Percentiles rank a stretch among this genome's conserved stretches.
Evolutionary conservation across 2,888 invertebrate species (phyloP).

Genomic region (Calameuta filiformis): DNA sequence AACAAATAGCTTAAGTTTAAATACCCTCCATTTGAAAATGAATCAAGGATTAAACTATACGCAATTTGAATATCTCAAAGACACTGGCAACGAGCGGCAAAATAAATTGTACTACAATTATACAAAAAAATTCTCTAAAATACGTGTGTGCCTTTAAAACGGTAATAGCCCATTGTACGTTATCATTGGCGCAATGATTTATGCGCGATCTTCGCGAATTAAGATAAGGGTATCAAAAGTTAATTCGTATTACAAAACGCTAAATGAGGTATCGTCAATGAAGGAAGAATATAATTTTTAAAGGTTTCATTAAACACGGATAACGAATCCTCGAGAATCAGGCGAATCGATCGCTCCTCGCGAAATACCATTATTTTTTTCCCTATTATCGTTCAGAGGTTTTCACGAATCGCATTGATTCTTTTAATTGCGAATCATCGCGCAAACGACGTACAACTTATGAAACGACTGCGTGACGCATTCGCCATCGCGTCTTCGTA

Average conservation of each 20-base stretch:
- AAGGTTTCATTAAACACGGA: neutral
- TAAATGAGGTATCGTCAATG: neutral
- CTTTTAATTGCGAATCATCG: neutral
- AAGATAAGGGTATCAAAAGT: neutral
- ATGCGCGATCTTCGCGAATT: neutral
- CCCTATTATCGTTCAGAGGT: neutral
- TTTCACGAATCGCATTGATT: neutral
- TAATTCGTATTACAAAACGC: neutral
- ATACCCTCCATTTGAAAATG: conserved; percentile 27
- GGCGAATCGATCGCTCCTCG: neutral
- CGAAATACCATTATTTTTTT: neutral
- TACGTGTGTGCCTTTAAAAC: neutral
- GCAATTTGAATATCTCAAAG: conserved; percentile 45
- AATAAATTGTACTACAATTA: conserved; percentile 27
- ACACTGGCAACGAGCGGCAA: conserved; percentile 60
- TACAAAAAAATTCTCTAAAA: no score
- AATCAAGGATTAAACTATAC: conserved; percentile 29
- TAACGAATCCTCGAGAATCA: neutral
- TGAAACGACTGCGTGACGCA: neutral
- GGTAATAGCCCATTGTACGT: neutral
- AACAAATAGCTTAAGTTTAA: conserved; percentile 34
- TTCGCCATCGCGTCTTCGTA: neutral
- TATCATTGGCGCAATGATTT: neutral
- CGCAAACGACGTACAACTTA: neutral
- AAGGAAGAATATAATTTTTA: neutral